A percentile compares a stretch with the other conserved stretches of the same genome.
Conservation (phyloP, 2,113 vertebrate species). For the Alethe castanea region DNA sequence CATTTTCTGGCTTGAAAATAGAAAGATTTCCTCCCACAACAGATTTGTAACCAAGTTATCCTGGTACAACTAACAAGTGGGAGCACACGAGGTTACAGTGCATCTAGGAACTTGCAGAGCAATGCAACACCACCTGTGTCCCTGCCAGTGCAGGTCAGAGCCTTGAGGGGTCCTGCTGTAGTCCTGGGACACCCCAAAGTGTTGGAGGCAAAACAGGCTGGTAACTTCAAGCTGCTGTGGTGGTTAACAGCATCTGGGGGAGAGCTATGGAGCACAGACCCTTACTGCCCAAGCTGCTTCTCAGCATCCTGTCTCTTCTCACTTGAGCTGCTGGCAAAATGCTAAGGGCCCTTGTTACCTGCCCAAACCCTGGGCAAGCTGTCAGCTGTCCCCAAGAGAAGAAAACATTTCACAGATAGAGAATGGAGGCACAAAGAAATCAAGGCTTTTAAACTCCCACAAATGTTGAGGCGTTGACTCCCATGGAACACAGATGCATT, state of each 20-base stretch:
- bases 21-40: neutral
- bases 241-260: neutral
- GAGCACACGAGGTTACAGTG: neutral
- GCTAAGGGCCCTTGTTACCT: neutral
- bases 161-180: neutral
- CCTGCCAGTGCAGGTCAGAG: neutral
- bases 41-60: neutral
- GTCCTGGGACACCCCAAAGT: neutral
- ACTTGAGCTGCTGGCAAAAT: neutral
- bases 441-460: neutral
- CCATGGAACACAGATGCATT: neutral
- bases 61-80: neutral
- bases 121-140: neutral
- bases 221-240: neutral
- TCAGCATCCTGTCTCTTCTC: neutral
- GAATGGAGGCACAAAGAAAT: neutral
- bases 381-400: neutral
- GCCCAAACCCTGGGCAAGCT: neutral
- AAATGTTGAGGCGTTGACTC: neutral
- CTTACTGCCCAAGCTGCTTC: neutral
- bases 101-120: neutral
- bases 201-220: rapidly evolving
- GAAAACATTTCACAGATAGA: neutral
- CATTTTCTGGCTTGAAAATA: neutral
- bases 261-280: neutral